phyloP scores from a whole-genome alignment of 2,113 vertebrate species.

The Pluvianellus socialis region DNA sequence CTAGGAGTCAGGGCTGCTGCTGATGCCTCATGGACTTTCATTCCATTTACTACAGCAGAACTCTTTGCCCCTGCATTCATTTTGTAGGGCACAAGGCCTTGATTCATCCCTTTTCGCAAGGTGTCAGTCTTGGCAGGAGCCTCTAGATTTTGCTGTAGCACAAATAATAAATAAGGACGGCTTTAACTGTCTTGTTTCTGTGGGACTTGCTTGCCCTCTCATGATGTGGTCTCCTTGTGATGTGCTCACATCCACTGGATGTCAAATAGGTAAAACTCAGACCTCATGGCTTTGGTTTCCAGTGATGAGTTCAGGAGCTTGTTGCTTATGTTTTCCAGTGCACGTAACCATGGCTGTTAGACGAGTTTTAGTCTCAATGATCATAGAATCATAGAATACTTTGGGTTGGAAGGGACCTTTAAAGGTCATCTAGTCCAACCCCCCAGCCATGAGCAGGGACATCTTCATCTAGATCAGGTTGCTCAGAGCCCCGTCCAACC shows the following conservation, averaged over 20 bases:
- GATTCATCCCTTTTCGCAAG: not conserved
- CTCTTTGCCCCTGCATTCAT: not conserved
- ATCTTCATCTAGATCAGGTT: no score
- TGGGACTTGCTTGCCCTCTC: not conserved
- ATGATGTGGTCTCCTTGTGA: not conserved
- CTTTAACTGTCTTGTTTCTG: not conserved
- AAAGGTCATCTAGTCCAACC: no score
- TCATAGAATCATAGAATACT: no score
- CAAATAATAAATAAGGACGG: not conserved
- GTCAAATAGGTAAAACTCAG: not conserved
- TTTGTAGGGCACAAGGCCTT: not conserved
- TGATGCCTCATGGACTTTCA: not conserved
- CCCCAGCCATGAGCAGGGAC: no score
- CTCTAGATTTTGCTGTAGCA: not conserved
- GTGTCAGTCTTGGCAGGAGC: constrained; percentile 26
- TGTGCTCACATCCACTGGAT: not conserved
- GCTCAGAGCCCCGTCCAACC: no score
- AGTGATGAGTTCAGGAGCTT: not conserved
- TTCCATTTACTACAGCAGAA: not conserved
- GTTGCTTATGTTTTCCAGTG: not conserved
- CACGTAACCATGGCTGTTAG: not conserved
- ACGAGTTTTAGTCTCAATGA: not conserved
- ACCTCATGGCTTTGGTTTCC: not conserved
- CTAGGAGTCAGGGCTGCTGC: not conserved
- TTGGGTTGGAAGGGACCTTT: no score